Percentiles rank a stretch among this genome's conserved stretches.
These are phyloP conservation scores for Garra rufa DNA, from an alignment of 2,113 vertebrate genomes.

Conservation along the genomic window DNA sequence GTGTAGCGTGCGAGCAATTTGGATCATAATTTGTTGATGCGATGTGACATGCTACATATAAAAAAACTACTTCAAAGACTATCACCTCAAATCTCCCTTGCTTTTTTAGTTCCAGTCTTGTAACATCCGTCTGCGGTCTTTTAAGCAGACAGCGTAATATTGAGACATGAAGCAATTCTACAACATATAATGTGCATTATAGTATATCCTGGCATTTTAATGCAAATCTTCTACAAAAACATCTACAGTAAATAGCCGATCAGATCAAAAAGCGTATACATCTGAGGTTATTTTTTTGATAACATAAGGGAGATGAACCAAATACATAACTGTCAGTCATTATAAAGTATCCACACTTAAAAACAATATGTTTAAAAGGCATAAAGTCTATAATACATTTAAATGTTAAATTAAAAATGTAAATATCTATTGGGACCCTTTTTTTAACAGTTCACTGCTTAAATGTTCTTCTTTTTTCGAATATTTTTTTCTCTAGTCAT, in stretches of 20 bases:
- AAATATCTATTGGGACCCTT: background rate
- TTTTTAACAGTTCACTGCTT: background rate
- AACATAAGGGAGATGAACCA: background rate
- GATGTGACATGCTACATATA: conserved; percentile 46
- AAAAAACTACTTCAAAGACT: conserved; percentile 45
- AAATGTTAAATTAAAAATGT: background rate
- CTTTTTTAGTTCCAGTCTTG: conserved; percentile 42
- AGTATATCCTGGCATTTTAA: conserved; percentile 30
- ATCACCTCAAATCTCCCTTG: conserved; percentile 42
- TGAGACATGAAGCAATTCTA: background rate
- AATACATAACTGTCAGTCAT: background rate
- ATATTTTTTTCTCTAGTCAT: conserved; percentile 27
- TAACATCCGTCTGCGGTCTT: conserved; percentile 28
- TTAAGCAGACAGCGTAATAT: conserved; percentile 21
- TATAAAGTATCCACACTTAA: background rate
- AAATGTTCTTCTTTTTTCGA: background rate
- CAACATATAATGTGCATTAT: conserved; percentile 16
- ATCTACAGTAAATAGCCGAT: background rate
- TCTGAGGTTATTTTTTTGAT: background rate
- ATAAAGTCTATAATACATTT: background rate
- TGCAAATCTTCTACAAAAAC: conserved; percentile 9
- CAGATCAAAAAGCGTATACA: background rate
- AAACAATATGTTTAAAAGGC: conserved; percentile 1
- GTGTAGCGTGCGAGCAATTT: conserved; percentile 57
- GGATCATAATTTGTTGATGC: conserved; percentile 59